Base-by-base conservation (phyloP, 2,113 vertebrate species). In the Synodontis membranacea region DNA sequence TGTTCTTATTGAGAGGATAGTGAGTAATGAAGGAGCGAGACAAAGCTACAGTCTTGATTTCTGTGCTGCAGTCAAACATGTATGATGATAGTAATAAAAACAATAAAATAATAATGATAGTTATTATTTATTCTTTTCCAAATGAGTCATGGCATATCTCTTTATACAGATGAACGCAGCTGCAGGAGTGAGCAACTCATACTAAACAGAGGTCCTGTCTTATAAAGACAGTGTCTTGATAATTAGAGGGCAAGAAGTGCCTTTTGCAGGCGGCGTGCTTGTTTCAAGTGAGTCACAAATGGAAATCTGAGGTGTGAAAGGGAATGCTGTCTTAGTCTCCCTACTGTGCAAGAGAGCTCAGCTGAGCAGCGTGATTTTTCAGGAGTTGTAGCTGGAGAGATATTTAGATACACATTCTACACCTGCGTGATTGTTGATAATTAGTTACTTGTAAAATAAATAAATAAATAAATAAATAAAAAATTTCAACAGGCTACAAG, bases 171-270 rank as follows among this genome's bases (percentile, higher is more conserved):
- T 9, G 25, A 42, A 68, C 76, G 12, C 42, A 23, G 11, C 21
- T 50, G 58, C 7, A 52, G 31, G 60, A 68, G 37, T 1, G 19
- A 68, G 19, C 2, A 15, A 80, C 25, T 75, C 23, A 46, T 56
- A 64, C 46, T 28, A 54, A 68, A 80, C 48, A 80, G 25, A 66
- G 21, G n/a, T 11, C 25, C 72, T 62, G 54, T 25, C 84, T 66
- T 37, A 86, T 54, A 54, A 81, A 70, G 48, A 72, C 52, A 81
- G 72, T 25, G 74, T 17, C 72, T 37, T 66, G 44, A 48, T 64
- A 76, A 85, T 52, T 31, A 62, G 74, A 78, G 15, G 37, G 39
- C 46, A 23, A 58, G 54, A 60, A 76, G 4, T 60, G 75, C 58
- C 14, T 17, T 66, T 52, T 34, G 31, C 78, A 39, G 50, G 31